Conservation (phyloP, 2,888 invertebrate species). For the Orthonychiurus folsomi region DNA sequence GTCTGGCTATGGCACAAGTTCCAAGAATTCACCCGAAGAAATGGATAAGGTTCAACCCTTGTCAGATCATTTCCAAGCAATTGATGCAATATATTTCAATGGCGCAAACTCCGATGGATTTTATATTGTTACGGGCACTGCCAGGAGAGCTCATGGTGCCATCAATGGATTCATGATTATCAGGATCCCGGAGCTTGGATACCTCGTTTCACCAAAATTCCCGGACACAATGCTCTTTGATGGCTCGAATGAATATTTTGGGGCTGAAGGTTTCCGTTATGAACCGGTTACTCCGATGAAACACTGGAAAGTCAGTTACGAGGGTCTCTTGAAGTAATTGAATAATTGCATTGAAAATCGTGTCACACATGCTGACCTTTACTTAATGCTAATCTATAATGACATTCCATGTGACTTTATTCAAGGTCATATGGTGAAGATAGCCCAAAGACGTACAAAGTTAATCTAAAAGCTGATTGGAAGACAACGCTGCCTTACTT, state of each 20-base stretch:
- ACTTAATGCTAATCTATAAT: too few relatives aligned
- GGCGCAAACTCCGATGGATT: slow-evolving; percentile 54
- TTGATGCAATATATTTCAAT: slow-evolving; percentile 59
- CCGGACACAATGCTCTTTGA: slow-evolving; percentile 62
- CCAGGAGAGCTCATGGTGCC: slow-evolving; percentile 51
- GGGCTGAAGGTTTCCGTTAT: slow-evolving; percentile 61
- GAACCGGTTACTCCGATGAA: slow-evolving; percentile 63
- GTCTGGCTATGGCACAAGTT: slow-evolving; percentile 42
- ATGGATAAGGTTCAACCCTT: slow-evolving; percentile 54
- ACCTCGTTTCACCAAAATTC: slow-evolving; percentile 58
- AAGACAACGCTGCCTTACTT: slow-evolving; percentile 54
- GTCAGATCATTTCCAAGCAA: slow-evolving; percentile 53
- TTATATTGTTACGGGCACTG: slow-evolving; percentile 54
- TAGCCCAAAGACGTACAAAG: slow-evolving; percentile 48
- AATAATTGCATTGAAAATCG: too few relatives aligned
- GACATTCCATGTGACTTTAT: slow-evolving; percentile 13
- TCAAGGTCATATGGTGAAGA: slow-evolving; percentile 50
- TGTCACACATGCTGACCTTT: too few relatives aligned
- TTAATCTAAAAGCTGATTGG: slow-evolving; percentile 53
- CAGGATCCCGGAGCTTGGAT: slow-evolving; percentile 57
- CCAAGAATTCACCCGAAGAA: slow-evolving; percentile 41
- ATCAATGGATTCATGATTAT: slow-evolving; percentile 57
- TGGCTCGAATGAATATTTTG: slow-evolving; percentile 52
- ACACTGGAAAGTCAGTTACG: slow-evolving; percentile 60
- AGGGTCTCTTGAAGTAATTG: slow-evolving; percentile 56